These are phyloP conservation scores for Hippolais icterina DNA, from an alignment of 2,113 vertebrate genomes.

Conservation along the genomic window DNA sequence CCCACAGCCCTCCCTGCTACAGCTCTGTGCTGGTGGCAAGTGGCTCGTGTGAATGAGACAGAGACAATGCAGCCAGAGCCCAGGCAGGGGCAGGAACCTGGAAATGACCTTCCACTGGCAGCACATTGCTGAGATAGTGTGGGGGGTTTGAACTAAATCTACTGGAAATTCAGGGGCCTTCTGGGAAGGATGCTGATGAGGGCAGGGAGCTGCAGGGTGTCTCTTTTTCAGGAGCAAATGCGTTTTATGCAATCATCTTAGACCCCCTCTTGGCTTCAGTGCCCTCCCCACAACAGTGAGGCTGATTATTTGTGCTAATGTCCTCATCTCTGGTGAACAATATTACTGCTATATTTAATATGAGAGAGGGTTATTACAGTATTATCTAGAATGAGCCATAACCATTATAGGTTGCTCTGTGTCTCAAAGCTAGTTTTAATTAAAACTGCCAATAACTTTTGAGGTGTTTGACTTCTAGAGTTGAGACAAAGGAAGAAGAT, in stretches of 20 bases:
- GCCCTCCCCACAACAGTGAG: neutral
- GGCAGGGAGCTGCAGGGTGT: neutral
- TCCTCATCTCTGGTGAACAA: slow-evolving; percentile 31
- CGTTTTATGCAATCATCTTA: neutral
- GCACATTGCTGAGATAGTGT: rapidly evolving
- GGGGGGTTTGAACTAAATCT: neutral
- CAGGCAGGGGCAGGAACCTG: neutral
- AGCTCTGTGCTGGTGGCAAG: neutral
- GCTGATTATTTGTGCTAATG: slow-evolving; percentile 7
- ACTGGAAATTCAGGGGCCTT: neutral
- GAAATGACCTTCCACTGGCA: neutral
- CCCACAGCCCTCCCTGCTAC: neutral
- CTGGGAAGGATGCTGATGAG: neutral
- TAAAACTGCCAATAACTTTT: slow-evolving; percentile 30
- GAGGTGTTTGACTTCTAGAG: neutral
- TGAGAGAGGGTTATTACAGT: neutral
- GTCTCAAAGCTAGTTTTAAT: slow-evolving; percentile 30
- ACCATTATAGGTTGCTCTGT: neutral
- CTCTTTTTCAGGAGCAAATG: neutral
- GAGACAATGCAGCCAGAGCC: neutral
- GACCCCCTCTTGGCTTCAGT: neutral
- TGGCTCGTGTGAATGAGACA: neutral
- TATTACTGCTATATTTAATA: slow-evolving; percentile 37
- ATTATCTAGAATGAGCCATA: neutral
- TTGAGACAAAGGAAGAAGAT: neutral